Conservation (phyloP, 2,797 vertebrate genomes). For the Rhinoraja longicauda region DNA sequence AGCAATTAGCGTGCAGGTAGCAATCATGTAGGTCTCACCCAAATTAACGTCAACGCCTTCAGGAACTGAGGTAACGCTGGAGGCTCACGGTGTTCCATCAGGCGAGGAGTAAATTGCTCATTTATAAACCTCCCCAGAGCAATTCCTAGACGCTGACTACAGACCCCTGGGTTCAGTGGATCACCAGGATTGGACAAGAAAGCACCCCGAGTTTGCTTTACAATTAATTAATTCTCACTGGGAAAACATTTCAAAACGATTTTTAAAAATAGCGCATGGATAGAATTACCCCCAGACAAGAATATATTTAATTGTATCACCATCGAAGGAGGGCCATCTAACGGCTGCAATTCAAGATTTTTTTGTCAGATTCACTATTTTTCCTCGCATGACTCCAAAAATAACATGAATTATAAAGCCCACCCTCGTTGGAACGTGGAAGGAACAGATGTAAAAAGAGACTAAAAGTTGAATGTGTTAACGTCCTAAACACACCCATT, state of each 20-base stretch:
- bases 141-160: neutral
- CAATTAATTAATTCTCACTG: neutral
- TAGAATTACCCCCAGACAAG: neutral
- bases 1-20: neutral
- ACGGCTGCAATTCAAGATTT: neutral
- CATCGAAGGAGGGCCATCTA: neutral
- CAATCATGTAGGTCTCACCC: neutral
- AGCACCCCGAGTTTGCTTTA: neutral
- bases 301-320: neutral
- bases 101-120: neutral
- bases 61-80: neutral
- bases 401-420: neutral
- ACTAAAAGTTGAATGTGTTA: neutral
- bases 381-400: neutral
- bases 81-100: neutral
- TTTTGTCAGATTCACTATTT: neutral
- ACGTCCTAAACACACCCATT: neutral
- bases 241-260: neutral
- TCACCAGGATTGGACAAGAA: neutral
- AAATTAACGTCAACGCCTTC: neutral
- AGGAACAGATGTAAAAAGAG: neutral
- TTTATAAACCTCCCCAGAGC: neutral
- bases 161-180: neutral
- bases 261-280: neutral
- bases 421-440: neutral